Evolutionary conservation across 2,888 invertebrate species (phyloP).

Genomic region (Palloptera scutellata): DNA sequence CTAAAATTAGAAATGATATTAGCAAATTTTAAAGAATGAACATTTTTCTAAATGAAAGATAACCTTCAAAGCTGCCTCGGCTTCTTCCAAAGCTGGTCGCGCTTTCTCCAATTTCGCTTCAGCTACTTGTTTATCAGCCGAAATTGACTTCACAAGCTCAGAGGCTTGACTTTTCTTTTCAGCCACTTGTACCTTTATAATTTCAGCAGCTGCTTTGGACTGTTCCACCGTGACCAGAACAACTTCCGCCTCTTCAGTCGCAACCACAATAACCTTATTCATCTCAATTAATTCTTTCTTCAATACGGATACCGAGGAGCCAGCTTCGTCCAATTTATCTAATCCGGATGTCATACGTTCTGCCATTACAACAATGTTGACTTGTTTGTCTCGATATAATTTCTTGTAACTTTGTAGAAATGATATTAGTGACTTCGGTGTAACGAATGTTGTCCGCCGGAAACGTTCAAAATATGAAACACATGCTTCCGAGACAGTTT

Average conservation of each 20-base stretch:
- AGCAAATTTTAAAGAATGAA: neutral
- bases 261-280: slow-evolving; percentile 78
- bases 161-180: slow-evolving; percentile 84
- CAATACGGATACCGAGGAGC: slow-evolving; percentile 80
- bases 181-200: slow-evolving; percentile 82
- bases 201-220: slow-evolving; percentile 80
- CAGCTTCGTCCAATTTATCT: slow-evolving; percentile 85
- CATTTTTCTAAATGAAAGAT: neutral
- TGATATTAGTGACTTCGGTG: slow-evolving; percentile 88
- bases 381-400: slow-evolving; percentile 77
- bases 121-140: slow-evolving; percentile 81
- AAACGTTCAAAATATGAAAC: slow-evolving; percentile 78
- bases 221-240: slow-evolving; percentile 81
- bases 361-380: slow-evolving; percentile 77
- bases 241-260: slow-evolving; percentile 82
- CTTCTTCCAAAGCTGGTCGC: slow-evolving; percentile 85
- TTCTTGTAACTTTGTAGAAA: slow-evolving; percentile 84
- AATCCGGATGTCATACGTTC: slow-evolving; percentile 87
- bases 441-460: slow-evolving; percentile 85
- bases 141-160: slow-evolving; percentile 78
- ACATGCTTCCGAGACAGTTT: slow-evolving; percentile 79
- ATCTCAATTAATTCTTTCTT: slow-evolving; percentile 82
- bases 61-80: slow-evolving; percentile 82
- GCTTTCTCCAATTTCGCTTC: slow-evolving; percentile 83
- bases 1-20: slow-evolving; percentile 61